A percentile compares a stretch with the other conserved stretches of the same genome.
phyloP scores from a whole-genome alignment of 2,113 vertebrate species.

The Eclectus roratus region DNA sequence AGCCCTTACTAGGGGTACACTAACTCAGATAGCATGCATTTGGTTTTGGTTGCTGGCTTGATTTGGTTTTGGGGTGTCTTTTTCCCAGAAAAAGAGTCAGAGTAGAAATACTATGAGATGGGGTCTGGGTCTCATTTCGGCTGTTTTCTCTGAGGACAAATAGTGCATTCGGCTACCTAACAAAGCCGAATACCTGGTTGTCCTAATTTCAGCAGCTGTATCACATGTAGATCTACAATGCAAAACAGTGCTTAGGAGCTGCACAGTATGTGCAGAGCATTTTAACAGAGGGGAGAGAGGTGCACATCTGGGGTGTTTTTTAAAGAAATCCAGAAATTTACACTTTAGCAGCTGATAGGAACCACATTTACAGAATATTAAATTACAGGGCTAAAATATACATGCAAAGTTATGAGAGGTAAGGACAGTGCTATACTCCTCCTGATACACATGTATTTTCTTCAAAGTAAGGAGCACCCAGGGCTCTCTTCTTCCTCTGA shows the following conservation, averaged over 20 bases:
- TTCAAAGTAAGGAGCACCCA: background rate
- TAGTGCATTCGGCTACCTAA: background rate
- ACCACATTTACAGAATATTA: background rate
- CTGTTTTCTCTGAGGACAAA: background rate
- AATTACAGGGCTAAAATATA: background rate
- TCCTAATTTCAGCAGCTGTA: background rate
- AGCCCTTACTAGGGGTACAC: background rate
- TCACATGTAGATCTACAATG: fast-evolving
- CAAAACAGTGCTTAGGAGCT: background rate
- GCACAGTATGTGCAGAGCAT: background rate
- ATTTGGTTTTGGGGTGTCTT: background rate
- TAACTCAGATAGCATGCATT: background rate
- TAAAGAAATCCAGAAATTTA: background rate
- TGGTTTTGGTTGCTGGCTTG: background rate
- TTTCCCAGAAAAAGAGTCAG: background rate
- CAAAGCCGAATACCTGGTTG: background rate
- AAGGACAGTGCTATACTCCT: background rate
- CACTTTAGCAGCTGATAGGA: background rate
- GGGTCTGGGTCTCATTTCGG: background rate
- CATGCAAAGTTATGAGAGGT: background rate
- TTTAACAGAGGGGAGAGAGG: background rate
- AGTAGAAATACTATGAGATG: background rate
- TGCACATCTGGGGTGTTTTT: background rate
- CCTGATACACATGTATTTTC: background rate
- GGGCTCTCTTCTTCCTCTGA: background rate